phyloP scores from a whole-genome alignment of 2,113 vertebrate genomes.

The Callorhinus ursinus region DNA sequence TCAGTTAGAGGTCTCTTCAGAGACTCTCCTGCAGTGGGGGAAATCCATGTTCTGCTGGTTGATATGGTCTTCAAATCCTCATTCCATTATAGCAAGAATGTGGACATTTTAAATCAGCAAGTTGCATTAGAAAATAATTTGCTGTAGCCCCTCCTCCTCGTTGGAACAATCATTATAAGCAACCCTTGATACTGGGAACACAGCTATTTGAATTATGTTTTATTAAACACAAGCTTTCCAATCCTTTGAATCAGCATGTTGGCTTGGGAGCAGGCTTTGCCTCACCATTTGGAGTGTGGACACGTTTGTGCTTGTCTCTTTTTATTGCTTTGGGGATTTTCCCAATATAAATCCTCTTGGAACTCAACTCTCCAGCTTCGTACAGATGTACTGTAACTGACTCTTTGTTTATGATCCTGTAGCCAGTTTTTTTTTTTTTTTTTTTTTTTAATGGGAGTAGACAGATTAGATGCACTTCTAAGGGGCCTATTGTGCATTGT shows the following conservation, averaged over 20 bases:
- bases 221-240: slow-evolving; percentile 72
- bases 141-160: neutral
- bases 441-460: slow-evolving; percentile 75
- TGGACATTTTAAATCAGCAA: slow-evolving; percentile 60
- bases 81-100: slow-evolving; percentile 2
- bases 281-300: slow-evolving; percentile 67
- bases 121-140: slow-evolving; percentile 64
- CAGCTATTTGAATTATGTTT: slow-evolving; percentile 68
- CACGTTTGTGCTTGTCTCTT: slow-evolving; percentile 74
- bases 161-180: slow-evolving; percentile 27
- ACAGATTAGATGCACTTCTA: slow-evolving; percentile 84
- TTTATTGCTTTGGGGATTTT: slow-evolving; percentile 81
- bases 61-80: slow-evolving; percentile 53
- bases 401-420: slow-evolving; percentile 80
- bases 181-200: neutral
- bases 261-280: slow-evolving; percentile 56
- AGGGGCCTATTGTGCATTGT: slow-evolving; percentile 82
- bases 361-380: slow-evolving; percentile 68
- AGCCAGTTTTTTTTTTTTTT: slow-evolving; percentile 77
- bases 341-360: slow-evolving; percentile 79
- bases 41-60: slow-evolving; percentile 51
- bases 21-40: neutral
- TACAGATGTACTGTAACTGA: slow-evolving; percentile 79
- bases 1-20: slow-evolving; percentile 52
- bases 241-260: slow-evolving; percentile 65